Conservation (phyloP, 2,113 vertebrate genomes). For the Xenopus borealis region DNA sequence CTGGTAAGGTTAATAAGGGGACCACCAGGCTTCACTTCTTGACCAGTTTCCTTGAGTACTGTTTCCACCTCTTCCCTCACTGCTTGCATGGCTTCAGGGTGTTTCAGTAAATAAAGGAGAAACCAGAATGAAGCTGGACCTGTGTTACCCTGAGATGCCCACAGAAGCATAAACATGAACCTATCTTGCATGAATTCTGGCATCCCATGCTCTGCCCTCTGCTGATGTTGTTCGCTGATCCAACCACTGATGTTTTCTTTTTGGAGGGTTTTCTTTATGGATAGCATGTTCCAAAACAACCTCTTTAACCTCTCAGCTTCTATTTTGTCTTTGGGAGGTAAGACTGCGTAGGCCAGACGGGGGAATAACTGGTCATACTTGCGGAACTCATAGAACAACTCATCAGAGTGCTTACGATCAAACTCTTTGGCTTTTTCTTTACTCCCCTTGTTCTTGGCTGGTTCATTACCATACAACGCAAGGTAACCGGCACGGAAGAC, state of each 20-base stretch:
- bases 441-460: constrained; percentile 4
- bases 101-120: constrained; percentile 82
- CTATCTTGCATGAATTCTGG: constrained; percentile 66
- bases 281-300: constrained; percentile 72
- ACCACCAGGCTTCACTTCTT: constrained; percentile 55
- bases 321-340: constrained; percentile 64
- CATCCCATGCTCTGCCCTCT: constrained; percentile 57
- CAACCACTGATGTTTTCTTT: constrained; percentile 80
- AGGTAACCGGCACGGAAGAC: constrained; percentile 85
- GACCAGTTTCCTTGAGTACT: constrained; percentile 61
- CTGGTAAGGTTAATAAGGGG: constrained; percentile 55
- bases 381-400: constrained; percentile 63
- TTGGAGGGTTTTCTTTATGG: constrained; percentile 55
- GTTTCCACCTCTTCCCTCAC: constrained; percentile 70
- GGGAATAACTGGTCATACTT: constrained; percentile 85
- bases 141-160: constrained; percentile 89
- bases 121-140: constrained; percentile 85
- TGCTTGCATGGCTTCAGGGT: constrained; percentile 80
- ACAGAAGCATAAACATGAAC: constrained; percentile 85
- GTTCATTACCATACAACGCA: constrained; percentile 74
- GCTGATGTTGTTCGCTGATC: constrained; percentile 65
- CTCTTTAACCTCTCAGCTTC: constrained; percentile 67
- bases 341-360: constrained; percentile 66
- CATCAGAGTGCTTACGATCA: constrained; percentile 65
- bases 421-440: constrained; percentile 57